Base-by-base conservation (phyloP, 2,888 invertebrate genomes). In the Toxonevra muliebris region DNA sequence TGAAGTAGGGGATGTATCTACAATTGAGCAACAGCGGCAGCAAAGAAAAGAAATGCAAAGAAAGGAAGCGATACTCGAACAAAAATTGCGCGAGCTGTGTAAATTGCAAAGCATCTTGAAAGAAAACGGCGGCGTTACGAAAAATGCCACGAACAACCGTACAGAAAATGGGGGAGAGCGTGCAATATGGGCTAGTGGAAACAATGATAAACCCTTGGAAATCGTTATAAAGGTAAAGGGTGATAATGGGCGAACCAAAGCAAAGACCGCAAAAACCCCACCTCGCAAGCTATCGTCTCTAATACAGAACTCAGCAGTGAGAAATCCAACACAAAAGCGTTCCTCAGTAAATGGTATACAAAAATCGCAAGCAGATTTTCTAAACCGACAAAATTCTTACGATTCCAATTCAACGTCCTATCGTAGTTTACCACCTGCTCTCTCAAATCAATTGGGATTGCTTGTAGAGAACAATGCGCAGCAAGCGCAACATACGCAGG, bases 371-470 rank as follows among this genome's bases (percentile, higher is more conserved):
- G 10, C 60, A 13, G 58, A 30, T 0, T 4, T 54, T 10, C 43
- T 67, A 9, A 59, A 53, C 0, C 62, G 62, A 0, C 80, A 78
- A 53, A 71, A 64, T 41, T 80, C 81, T 0, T 80, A 81, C 42
- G 79, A 80, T 61, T 81, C 82, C 1, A 79, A 75, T 64, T 82
- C 83, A 2, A 84, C 84, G 1, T 73, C 77, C 5, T 84, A 84
- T 73, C 75, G 76, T 15, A 84, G 81, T 61, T 72, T 79, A 45
- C 82, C 83, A 0, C 59, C 77, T 0, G 72, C 74, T 7, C 72
- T 73, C 48, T 43, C 65, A 1, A 72, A 68, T 20, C 54, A 68
- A 57, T 54, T 72, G 11, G 68, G 70, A 40, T 65, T 66, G 4
- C 57, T 71, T 15, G 61, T 73, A 1, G 62, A 71, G 5, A 17